Percentiles rank a stretch among this genome's conserved stretches.
These are phyloP conservation scores for Drosophila funebris DNA, from an alignment of 1,140 invertebrate species.

Conservation along the genomic window DNA sequence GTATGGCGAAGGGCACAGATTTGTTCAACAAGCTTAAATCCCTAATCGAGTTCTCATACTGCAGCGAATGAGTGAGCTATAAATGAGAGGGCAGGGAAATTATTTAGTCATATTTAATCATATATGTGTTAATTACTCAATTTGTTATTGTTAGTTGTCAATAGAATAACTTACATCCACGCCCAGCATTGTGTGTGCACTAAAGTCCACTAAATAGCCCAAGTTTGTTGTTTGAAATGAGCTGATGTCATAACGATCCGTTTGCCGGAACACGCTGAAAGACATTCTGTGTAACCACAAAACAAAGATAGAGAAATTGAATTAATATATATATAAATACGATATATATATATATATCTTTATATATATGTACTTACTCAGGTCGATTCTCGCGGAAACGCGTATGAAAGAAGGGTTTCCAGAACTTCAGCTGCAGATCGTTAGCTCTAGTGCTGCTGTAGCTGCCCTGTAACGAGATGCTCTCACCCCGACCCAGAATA, in stretches of 20 bases:
- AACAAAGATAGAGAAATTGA: too few relatives aligned
- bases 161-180: constrained; percentile 71
- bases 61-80: constrained; percentile 78
- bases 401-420: constrained; percentile 83
- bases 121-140: too few relatives aligned
- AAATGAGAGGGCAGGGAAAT: background rate
- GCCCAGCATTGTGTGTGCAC: constrained; percentile 65
- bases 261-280: constrained; percentile 76
- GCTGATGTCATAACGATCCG: constrained; percentile 70
- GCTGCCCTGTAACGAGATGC: constrained; percentile 76
- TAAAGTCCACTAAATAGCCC: constrained; percentile 71
- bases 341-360: too few relatives aligned
- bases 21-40: constrained; percentile 68
- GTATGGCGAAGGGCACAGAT: constrained; percentile 74
- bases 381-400: constrained; percentile 76
- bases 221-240: constrained; percentile 74
- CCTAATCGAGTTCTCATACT: constrained; percentile 79
- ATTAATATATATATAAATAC: too few relatives aligned
- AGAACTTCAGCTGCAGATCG: constrained; percentile 78
- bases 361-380: constrained; percentile 68
- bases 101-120: too few relatives aligned
- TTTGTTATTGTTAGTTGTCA: too few relatives aligned
- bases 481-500: constrained; percentile 78
- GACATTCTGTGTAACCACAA: constrained; percentile 74
- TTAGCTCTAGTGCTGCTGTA: constrained; percentile 76